Percentiles rank a stretch among this genome's conserved stretches.
phyloP scores from a whole-genome alignment of 2,888 invertebrate species.

The Drosophila cracens region DNA sequence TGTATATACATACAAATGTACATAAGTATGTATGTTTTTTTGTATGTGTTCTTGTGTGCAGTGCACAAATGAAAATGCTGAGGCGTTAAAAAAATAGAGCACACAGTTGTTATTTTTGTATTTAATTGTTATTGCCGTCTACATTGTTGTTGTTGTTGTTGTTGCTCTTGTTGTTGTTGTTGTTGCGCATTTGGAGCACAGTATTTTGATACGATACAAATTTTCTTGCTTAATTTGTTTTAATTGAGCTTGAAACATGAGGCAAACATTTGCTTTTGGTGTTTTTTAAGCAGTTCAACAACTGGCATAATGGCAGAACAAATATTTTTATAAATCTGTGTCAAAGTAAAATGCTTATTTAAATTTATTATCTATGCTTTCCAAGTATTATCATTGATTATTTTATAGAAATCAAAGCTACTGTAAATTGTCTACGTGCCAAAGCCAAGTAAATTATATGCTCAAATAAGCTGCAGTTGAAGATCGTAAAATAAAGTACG shows the following conservation, averaged over 20 bases:
- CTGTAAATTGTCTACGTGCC: constrained; percentile 29
- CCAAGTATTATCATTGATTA: neutral
- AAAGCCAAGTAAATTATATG: constrained; percentile 34
- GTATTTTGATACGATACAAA: constrained; percentile 63
- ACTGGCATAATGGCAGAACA: constrained; percentile 8
- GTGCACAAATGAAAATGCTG: constrained; percentile 72
- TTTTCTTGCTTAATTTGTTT: constrained; percentile 75
- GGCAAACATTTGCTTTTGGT: constrained; percentile 51
- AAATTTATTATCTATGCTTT: neutral
- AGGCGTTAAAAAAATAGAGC: constrained; percentile 79
- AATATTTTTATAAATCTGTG: constrained; percentile 12
- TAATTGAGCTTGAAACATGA: constrained; percentile 76
- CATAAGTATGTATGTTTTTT: constrained; percentile 28
- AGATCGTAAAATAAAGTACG: constrained; percentile 42
- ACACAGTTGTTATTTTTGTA: constrained; percentile 73
- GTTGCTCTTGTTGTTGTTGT: constrained; percentile 10
- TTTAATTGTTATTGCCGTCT: constrained; percentile 73
- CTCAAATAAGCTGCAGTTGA: constrained; percentile 16
- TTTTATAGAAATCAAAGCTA: constrained; percentile 10
- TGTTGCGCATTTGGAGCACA: constrained; percentile 56
- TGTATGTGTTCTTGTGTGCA: constrained; percentile 48
- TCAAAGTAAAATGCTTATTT: neutral
- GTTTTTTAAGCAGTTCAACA: constrained; percentile 5
- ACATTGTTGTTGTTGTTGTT: constrained; percentile 46
- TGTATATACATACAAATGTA: constrained; percentile 18